Conservation (phyloP, 2,888 invertebrate genomes). For the Pterobdella sp. region DNA sequence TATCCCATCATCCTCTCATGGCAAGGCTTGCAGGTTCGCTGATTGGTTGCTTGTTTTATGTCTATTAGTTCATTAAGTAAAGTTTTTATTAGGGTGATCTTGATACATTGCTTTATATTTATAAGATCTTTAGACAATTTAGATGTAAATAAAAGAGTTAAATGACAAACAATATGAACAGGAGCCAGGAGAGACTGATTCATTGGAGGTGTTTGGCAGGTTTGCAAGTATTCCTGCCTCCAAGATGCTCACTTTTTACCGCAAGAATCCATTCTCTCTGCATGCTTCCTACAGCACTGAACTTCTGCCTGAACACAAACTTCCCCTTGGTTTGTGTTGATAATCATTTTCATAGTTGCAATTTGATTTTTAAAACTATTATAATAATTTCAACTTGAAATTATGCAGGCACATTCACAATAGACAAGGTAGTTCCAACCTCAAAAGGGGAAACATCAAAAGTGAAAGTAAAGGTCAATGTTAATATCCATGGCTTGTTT, state of each 20-base stretch:
- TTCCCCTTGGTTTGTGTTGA: slow-evolving; percentile 41
- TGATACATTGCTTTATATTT: too few species aligned
- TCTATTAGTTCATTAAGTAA: too few species aligned
- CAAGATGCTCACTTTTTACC: slow-evolving; percentile 84
- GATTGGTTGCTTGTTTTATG: too few species aligned
- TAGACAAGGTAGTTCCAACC: slow-evolving; percentile 64
- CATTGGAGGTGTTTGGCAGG: slow-evolving; percentile 72
- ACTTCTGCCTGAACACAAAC: slow-evolving; percentile 63
- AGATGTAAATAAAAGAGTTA: too few species aligned
- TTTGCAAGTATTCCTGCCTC: slow-evolving; percentile 84
- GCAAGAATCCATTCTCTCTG: slow-evolving; percentile 77
- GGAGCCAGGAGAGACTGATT: slow-evolving; percentile 2
- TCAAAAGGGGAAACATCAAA: slow-evolving; percentile 84
- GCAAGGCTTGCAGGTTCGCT: slow-evolving; percentile 44
- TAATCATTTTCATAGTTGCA: neutral
- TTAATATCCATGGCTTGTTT: slow-evolving; percentile 87
- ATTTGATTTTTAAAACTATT: too few species aligned
- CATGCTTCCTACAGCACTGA: slow-evolving; percentile 69
- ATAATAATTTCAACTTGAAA: neutral
- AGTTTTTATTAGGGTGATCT: too few species aligned
- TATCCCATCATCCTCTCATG: slow-evolving; percentile 64
- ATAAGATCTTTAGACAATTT: too few species aligned
- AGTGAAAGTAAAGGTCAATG: slow-evolving; percentile 81
- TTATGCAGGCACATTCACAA: slow-evolving; percentile 47
- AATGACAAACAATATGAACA: neutral